Conservation (phyloP, 2,113 vertebrate species). For the Oncorhynchus clarkii region DNA sequence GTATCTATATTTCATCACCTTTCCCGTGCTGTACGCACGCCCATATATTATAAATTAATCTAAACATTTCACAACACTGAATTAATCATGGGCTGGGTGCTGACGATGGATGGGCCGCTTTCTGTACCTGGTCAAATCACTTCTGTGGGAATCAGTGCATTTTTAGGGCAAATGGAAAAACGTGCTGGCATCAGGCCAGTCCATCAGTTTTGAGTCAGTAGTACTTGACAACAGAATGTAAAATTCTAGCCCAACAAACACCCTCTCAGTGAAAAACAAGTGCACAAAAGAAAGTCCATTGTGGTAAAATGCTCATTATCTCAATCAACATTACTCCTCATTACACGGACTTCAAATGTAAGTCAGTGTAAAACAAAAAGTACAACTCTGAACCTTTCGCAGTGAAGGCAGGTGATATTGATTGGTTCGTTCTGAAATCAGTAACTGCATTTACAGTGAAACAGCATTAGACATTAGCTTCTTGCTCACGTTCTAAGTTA, state of each 20-base stretch:
- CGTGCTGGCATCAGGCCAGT: not conserved
- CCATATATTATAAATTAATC: not conserved
- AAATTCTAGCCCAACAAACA: no score
- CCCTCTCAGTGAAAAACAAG: no score
- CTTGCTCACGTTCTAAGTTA: not conserved
- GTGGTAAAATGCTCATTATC: not conserved
- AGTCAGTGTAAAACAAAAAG: no score
- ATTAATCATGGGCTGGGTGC: not conserved
- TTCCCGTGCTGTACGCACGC: conserved; percentile 6
- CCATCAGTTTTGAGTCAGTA: not conserved
- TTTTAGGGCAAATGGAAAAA: not conserved
- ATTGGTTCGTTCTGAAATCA: no score
- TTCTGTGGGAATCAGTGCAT: not conserved
- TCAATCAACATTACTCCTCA: no score
- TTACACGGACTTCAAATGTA: no score
- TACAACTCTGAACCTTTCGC: no score
- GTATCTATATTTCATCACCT: conserved; percentile 14
- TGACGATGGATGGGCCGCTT: no score
- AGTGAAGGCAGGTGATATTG: no score
- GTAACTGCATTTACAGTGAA: no score
- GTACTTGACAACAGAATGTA: no score
- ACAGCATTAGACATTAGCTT: not conserved
- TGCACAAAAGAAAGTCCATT: not conserved
- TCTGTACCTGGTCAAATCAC: not conserved
- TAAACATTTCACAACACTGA: conserved; percentile 4